Evolutionary conservation across 2,888 invertebrate genomes (phyloP), one percentile per base, ranked within the genome.

Genomic region (Tenthredo mesomela): DNA sequence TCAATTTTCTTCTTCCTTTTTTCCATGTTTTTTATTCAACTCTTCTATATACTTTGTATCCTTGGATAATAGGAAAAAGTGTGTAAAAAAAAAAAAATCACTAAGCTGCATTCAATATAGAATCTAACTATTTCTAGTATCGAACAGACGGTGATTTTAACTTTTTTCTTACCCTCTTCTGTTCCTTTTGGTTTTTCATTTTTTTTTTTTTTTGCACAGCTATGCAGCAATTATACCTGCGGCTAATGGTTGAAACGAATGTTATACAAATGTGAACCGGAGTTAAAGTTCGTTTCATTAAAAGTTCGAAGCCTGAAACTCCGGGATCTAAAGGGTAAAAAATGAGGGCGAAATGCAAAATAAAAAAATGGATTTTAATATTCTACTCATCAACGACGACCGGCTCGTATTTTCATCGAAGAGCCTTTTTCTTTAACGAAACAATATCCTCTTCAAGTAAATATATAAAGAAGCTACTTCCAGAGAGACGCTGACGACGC

Each of bases 401-500:
- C 82, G 15, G 67, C 21, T 77, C 18, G 15, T 77, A 77, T 54
- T 77, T 54, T 50, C 37, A 47, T 50, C 29, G 50, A 29, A 12
- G 18, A 70, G 75, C 40, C n/a, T 18, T 75, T 21, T 75, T 61
- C 21, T 61, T n/a, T 21, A 21, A 0, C 43, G 33, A 65, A 50
- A 84, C 84, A 84, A 84, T 78, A 70, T 84, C 77, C 75, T 47
- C 75, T 65, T 61, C 33, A 40, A 25, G 80, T 73, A 78, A 82
- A 70, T 67, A 84, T 75, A 80, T 58, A 82, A 78, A 67, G 85
- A 37, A 40, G 33, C 61, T 61, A 78, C 82, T 18, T 82, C 67
- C 54, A 43, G 25, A 82, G 80, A 85, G 67, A 77, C 82, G 85
- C 87, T 87, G 89, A 86, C 88, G 86, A 85, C 86, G 86, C 86